Percentiles rank a stretch among this genome's conserved stretches.
phyloP scores from a whole-genome alignment of 2,113 vertebrate genomes.

The Gobius niger region DNA sequence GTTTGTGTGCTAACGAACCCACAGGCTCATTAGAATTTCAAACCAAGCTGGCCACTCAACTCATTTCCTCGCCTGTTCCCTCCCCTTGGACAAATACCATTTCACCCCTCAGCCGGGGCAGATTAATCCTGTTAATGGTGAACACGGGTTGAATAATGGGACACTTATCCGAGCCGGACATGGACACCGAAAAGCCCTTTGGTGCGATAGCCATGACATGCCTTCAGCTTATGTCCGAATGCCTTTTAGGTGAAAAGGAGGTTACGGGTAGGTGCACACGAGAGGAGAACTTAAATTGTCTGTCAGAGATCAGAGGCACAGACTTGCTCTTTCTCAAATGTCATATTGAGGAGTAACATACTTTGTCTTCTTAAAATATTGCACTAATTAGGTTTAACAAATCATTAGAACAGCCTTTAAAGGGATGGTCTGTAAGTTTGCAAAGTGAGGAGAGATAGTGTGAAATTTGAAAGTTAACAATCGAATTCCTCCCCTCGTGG shows the following conservation, averaged over 20 bases:
- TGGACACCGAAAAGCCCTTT: constrained; percentile 38
- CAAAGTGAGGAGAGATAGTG: too few species aligned
- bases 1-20: constrained; percentile 63
- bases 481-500: too few species aligned
- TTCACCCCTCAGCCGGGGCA: constrained; percentile 54
- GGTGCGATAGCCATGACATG: constrained; percentile 22
- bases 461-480: too few species aligned
- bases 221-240: constrained; percentile 28
- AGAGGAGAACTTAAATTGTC: background rate
- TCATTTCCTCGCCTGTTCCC: constrained; percentile 56
- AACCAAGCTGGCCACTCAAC: constrained; percentile 54
- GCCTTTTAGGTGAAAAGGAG: constrained; percentile 27
- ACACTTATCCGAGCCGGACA: constrained; percentile 67
- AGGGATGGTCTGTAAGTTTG: too few species aligned
- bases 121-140: constrained; percentile 76
- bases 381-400: too few species aligned
- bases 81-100: constrained; percentile 65
- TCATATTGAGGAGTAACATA: too few species aligned
- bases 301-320: background rate
- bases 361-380: too few species aligned
- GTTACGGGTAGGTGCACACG: constrained; percentile 4
- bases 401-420: too few species aligned
- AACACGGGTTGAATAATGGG: constrained; percentile 67
- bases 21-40: constrained; percentile 70
- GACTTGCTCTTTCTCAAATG: background rate